phyloP scores from a whole-genome alignment of 92 coral and sea anemone genomes.

The Palythoa grandiflora region DNA sequence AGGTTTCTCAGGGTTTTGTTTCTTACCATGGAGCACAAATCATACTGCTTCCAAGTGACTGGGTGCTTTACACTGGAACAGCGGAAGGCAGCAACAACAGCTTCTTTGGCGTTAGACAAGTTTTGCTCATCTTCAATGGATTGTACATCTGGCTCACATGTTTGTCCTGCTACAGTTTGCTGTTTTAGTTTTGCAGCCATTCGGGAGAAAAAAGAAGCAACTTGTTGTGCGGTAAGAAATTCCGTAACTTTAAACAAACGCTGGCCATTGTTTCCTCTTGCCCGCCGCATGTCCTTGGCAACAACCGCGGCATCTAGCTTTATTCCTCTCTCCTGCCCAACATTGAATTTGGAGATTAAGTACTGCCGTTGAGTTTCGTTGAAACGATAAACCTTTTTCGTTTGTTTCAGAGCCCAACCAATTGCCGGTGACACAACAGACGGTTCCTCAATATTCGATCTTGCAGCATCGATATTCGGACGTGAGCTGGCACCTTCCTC shows the following conservation, averaged over 20 bases:
- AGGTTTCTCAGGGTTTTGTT: slow-evolving; percentile 22
- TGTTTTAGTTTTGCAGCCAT: slow-evolving; percentile 59
- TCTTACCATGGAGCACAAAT: slow-evolving; percentile 20
- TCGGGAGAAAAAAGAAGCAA: slow-evolving; percentile 61
- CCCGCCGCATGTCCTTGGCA: slow-evolving; percentile 57
- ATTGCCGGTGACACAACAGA: slow-evolving; percentile 17
- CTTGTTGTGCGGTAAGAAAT: slow-evolving; percentile 62
- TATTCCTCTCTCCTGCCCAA: slow-evolving; percentile 20
- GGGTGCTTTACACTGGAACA: slow-evolving; percentile 30
- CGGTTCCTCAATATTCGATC: slow-evolving; percentile 21
- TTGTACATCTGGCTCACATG: slow-evolving; percentile 20
- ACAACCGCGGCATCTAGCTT: slow-evolving; percentile 37
- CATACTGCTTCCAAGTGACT: slow-evolving; percentile 54
- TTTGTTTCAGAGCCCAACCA: slow-evolving; percentile 25
- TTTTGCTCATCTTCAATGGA: slow-evolving; percentile 57
- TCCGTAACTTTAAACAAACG: slow-evolving; percentile 54
- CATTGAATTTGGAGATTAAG: slow-evolving; percentile 18
- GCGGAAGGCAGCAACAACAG: slow-evolving; percentile 28
- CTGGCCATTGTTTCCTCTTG: slow-evolving; percentile 52
- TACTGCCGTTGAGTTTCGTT: slow-evolving; percentile 21
- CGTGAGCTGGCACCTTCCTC: slow-evolving; percentile 26
- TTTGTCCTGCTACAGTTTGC: slow-evolving; percentile 30
- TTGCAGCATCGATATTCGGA: neutral
- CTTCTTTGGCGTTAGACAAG: slow-evolving; percentile 42
- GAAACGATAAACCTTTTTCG: slow-evolving; percentile 10